Percentiles rank a stretch among this genome's conserved stretches.
Evolutionary conservation across 2,888 invertebrate genomes (phyloP).

Genomic region (Campoletis raptor): DNA sequence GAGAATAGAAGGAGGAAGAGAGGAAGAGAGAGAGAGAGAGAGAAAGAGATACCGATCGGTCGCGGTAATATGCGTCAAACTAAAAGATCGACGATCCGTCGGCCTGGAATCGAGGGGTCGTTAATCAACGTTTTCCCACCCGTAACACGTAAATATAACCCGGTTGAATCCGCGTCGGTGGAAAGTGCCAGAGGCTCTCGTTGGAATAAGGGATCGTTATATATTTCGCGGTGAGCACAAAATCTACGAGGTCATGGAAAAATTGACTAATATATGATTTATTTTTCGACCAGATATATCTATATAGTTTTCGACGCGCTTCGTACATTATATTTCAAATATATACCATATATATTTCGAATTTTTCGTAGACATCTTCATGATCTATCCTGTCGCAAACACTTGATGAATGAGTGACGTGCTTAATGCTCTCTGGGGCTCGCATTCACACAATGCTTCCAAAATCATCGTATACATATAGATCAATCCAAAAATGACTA

Average conservation of each 20-base stretch:
- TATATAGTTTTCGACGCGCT: not conserved
- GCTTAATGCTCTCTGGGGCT: not conserved
- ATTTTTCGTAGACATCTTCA: constrained; percentile 41
- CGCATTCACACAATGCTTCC: not conserved
- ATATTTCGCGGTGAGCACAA: constrained; percentile 37
- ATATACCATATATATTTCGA: not conserved
- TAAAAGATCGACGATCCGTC: constrained; percentile 72
- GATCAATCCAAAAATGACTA: too few species aligned
- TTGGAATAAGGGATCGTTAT: constrained; percentile 16
- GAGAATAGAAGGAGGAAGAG: too few species aligned
- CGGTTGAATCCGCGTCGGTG: constrained; percentile 33
- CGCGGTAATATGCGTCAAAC: constrained; percentile 71
- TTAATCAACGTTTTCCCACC: constrained; percentile 70
- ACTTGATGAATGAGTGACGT: constrained; percentile 55
- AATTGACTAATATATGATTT: constrained; percentile 22
- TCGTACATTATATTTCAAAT: not conserved
- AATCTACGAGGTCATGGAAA: constrained; percentile 49
- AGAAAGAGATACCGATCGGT: constrained; percentile 63
- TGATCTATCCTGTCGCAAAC: constrained; percentile 48
- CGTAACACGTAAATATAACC: constrained; percentile 70
- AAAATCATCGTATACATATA: too few species aligned
- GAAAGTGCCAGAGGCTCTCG: constrained; percentile 28
- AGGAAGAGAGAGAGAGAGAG: too few species aligned
- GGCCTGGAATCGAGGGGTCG: constrained; percentile 70
- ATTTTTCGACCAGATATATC: not conserved